Evolutionary conservation across 2,113 vertebrate genomes (phyloP), one percentile per base, ranked within the genome.

Genomic region (Caranx melampygus): DNA sequence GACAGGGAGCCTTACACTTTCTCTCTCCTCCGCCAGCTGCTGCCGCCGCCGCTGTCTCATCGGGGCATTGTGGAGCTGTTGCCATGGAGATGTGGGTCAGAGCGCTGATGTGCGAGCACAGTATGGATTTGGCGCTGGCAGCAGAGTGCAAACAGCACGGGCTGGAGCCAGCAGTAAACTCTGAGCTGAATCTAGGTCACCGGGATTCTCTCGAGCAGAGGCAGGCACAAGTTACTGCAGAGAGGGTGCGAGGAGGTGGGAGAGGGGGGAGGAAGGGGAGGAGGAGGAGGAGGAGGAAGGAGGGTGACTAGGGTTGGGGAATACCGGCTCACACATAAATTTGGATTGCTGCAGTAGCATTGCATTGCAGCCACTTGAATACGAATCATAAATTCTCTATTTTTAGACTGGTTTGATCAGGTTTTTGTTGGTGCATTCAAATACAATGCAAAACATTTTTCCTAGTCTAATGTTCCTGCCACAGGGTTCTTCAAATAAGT

Each of bases 71-170:
- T 84, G 81, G 82, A 86, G 85, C 70, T 85, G 94, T 96, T 95
- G 93, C 94, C 95, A 96, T 96, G 95, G 95, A 93, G 94, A 97
- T 96, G 93, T 96, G 95, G 95, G 95, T 97, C 95, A 96, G 92
- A 80, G 91, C 84, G 91, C 87, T 75, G 91, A 93, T 95, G 95
- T 94, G 93, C 94, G 87, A 92, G 93, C 47, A 51, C 86, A 93
- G 89, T 91, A 93, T 92, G 86, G 93, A 93, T 93, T 92, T 93
- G 93, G 91, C 84, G 82, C 88, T 92, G 88, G 79, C 79, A 90
- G 89, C 61, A 58, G 82, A 67, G 86, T 0, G 58, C 84, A 66
- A 82, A 93, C 91, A 91, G 89, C 71, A 61, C 70, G 66, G 92
- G 85, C 92, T 90, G 78, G 80, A 94, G 91, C 91, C 87, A 87